Evolutionary conservation across 2,797 vertebrate genomes (phyloP).

Genomic region (Notolepis coatsorum): DNA sequence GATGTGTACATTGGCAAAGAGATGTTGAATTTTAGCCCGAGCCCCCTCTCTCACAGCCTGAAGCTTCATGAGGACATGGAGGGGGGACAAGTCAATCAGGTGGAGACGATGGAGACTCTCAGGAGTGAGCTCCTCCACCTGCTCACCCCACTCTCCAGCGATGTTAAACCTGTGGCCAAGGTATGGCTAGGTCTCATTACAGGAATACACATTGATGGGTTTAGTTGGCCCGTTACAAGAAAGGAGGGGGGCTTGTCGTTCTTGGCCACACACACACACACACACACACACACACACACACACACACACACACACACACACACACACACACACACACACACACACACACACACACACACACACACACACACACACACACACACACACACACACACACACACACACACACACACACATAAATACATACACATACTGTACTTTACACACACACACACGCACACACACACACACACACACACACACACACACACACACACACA

Average conservation of each 20-base stretch:
- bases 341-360: neutral
- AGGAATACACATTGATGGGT: neutral
- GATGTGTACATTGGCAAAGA: too few relatives aligned
- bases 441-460: neutral
- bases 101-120: too few relatives aligned
- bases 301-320: conserved; percentile 3
- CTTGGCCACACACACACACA: neutral
- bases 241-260: too few relatives aligned
- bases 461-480: neutral
- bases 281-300: conserved; percentile 4
- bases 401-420: neutral
- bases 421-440: conserved; percentile 28
- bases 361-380: conserved; percentile 1
- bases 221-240: too few relatives aligned
- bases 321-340: neutral
- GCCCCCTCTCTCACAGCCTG: too few relatives aligned
- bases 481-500: neutral
- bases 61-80: too few relatives aligned
- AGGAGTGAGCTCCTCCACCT: too few relatives aligned
- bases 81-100: too few relatives aligned
- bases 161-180: too few relatives aligned
- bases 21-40: too few relatives aligned
- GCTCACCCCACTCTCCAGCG: too few relatives aligned
- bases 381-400: neutral
- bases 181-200: too few relatives aligned